These are phyloP conservation scores for Cariama cristata DNA, from an alignment of 2,113 vertebrate species.

Conservation along the genomic window DNA sequence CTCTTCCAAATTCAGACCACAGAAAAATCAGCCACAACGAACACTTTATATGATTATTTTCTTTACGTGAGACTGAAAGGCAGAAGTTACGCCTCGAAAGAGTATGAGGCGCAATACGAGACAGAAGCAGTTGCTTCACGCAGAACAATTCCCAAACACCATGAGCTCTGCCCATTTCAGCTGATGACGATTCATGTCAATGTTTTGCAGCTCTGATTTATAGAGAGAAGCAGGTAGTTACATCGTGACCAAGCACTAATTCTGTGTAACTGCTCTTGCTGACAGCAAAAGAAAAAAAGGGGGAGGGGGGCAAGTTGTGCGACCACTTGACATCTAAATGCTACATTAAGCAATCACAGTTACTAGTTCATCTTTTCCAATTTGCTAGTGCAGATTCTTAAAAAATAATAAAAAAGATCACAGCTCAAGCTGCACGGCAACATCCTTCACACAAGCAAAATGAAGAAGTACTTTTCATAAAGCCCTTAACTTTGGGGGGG, in stretches of 20 bases:
- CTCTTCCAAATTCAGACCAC: not conserved
- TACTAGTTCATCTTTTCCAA: not conserved
- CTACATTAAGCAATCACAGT: not conserved
- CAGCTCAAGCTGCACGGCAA: not conserved
- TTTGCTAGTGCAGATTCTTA: not conserved
- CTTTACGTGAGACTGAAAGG: not conserved
- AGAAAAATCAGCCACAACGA: not conserved
- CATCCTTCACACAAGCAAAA: not conserved
- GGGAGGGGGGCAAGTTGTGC: not conserved
- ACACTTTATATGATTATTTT: not conserved
- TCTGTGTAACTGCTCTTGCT: not conserved
- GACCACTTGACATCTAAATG: not conserved
- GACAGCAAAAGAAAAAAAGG: fast-evolving
- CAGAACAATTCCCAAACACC: not conserved
- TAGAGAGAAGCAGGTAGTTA: not conserved
- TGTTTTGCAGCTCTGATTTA: not conserved
- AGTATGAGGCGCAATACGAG: fast-evolving
- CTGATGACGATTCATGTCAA: fast-evolving
- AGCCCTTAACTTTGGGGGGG: not conserved
- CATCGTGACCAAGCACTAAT: not conserved
- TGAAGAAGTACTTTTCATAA: not conserved
- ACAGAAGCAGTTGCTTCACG: not conserved
- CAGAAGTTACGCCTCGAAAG: not conserved
- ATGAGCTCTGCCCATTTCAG: not conserved
- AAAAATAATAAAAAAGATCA: not conserved